Base-by-base conservation (phyloP, 2,113 vertebrate genomes). In the Pagrus major region DNA sequence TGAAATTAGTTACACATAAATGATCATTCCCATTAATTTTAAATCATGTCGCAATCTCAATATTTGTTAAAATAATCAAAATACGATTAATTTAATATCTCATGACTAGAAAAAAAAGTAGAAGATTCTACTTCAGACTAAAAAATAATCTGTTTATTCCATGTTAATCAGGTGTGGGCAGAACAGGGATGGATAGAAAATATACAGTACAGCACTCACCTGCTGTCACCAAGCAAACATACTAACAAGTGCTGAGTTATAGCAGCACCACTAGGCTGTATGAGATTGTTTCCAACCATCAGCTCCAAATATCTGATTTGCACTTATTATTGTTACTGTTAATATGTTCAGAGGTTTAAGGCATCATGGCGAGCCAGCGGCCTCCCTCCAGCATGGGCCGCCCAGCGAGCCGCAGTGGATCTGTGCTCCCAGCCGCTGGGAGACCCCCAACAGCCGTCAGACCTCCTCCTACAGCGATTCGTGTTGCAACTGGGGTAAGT, bases 401-500 rank as follows among this genome's bases (percentile, higher is more conserved):
- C 29, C 96, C 97, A 6, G 52, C 93, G 84, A 97, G 96, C 29
- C 96, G 96, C 75, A 92, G 94, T 44, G 92, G 92, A 52, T 95
- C 95, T 70, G 44, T 91, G 55, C 93, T 91, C 0, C 69, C 93
- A 9, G 82, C 80, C 0, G 63, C 88, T 7, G 88, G 94, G 77
- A 95, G 96, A 84, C 96, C 96, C 35, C 46, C 93, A 18, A 96
- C 94, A 47, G 95, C 95, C 5, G 78, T 96, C 47, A 90, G 96
- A 84, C 93, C 95, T 60, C 95, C 94, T 0, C 94, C 96, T 49
- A 96, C 96, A 81, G 95, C 91, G 16, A 71, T 92, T 67, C 94
- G 96, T 68, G 86, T 97, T 10, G 90, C 94, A 70, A 97, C 97
- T 46, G 96, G 92, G 85, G 97, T 99, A 93, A 86, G 94, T 90